Evolutionary conservation across 2,888 invertebrate genomes (phyloP).

Genomic region (Belgica antarctica): DNA sequence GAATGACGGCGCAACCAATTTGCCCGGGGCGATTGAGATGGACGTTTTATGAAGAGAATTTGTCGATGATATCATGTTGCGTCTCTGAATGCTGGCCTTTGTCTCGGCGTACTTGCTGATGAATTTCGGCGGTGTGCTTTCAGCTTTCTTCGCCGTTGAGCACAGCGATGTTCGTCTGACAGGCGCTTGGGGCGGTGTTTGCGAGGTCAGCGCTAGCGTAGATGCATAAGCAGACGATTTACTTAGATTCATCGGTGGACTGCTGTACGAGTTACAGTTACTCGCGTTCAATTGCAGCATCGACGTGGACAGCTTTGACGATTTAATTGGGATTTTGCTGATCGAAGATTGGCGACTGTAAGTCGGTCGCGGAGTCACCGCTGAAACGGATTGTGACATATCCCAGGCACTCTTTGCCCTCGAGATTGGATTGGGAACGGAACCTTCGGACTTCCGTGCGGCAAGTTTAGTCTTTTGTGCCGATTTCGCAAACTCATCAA

Average conservation of each 20-base stretch:
- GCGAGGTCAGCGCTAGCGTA: slow-evolving; percentile 10
- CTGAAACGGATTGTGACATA: slow-evolving; percentile 51
- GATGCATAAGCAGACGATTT: slow-evolving; percentile 38
- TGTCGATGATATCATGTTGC: slow-evolving; percentile 25
- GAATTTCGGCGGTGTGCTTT: slow-evolving; percentile 6
- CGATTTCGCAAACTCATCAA: slow-evolving; percentile 59
- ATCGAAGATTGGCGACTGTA: slow-evolving; percentile 56
- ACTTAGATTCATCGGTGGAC: not conserved
- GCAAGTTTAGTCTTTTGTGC: slow-evolving; percentile 51
- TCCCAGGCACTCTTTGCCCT: slow-evolving; percentile 60
- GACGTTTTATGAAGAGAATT: slow-evolving; percentile 32
- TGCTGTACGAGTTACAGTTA: slow-evolving; percentile 47
- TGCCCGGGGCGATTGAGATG: not conserved
- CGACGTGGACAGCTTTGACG: slow-evolving; percentile 42
- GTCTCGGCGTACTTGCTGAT: slow-evolving; percentile 39
- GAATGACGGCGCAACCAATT: not conserved
- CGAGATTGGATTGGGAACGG: slow-evolving; percentile 51
- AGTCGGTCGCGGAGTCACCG: slow-evolving; percentile 51
- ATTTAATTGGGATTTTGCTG: slow-evolving; percentile 62
- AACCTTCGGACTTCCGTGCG: slow-evolving; percentile 6
- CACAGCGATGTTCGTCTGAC: not conserved
- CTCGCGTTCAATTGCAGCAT: slow-evolving; percentile 46
- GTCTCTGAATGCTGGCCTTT: slow-evolving; percentile 31
- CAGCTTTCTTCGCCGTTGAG: not conserved
- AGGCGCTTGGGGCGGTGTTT: not conserved